Evolutionary conservation across 2,888 invertebrate species (phyloP), one percentile per base, ranked within the genome.

Genomic region (Drosophila buzzatii): DNA sequence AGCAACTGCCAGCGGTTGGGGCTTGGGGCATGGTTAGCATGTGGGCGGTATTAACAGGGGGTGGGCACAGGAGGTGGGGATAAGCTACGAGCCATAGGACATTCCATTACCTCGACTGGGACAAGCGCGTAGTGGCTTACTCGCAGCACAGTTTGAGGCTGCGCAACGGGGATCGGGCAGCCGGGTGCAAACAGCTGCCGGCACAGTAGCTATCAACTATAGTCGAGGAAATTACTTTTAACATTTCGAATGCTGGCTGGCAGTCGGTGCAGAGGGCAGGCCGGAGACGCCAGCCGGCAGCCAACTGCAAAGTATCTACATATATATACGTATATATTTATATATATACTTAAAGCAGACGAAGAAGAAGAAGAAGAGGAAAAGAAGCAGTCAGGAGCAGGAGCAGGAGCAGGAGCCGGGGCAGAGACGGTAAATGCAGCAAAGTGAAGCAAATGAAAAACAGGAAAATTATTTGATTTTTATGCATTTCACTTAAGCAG

Each of bases 401-500:
- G 33, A 1, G 31, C 27, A 18, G 37, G 16, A 7, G 41, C 55
- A 33, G 59, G 33, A 18, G 33, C 51, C 2, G 31, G 18, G 3
- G 33, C 33, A 14, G 37, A 52, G 16, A 58, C 47, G 44, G 49
- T 44, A n/a, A 37, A 49, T 37, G 61, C 55, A 52, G 47, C 42
- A 64, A 74, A 64, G 67, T 57, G 52, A 67, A 64, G 76, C 72
- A 78, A 89, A 89, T 83, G 83, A 85, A 80, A 89, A 84, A 76
- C 89, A 87, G 88, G 81, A 90, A 86, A 89, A 90, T 90, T 89
- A 88, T 86, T 90, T 86, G 88, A 86, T 86, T 86, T 86, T 86
- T 88, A 86, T 85, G 86, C 90, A 88, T 86, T 85, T 88, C 83
- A 81, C 85, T 86, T 89, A 87, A 73, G 82, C 71, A 84, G 70